Conservation (phyloP, 2,797 vertebrate species). For the Percopsis omiscomaycus region DNA sequence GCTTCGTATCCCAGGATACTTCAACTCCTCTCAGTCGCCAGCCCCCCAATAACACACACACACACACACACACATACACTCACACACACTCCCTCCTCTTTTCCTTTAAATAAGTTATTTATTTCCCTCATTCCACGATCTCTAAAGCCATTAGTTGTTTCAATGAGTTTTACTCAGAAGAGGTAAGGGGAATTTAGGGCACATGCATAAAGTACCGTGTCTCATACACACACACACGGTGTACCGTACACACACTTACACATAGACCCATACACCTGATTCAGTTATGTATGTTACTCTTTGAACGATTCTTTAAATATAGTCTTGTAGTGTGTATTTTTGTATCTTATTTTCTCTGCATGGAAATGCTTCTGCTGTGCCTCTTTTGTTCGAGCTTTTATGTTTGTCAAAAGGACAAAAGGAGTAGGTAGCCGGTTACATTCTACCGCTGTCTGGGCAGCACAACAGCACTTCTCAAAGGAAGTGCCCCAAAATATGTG, state of each 20-base stretch:
- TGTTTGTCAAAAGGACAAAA: not conserved
- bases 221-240: not conserved
- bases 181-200: not conserved
- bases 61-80: constrained; percentile 6
- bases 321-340: not conserved
- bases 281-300: too few relatives aligned
- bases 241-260: not conserved
- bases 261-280: too few relatives aligned
- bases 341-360: not conserved
- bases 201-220: too few relatives aligned
- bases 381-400: not conserved
- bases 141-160: constrained; percentile 49
- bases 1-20: constrained; percentile 54
- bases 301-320: not conserved
- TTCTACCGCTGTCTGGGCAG: not conserved
- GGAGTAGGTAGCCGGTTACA: not conserved
- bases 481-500: not conserved
- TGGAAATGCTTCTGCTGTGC: not conserved
- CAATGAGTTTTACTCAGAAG: constrained; percentile 24
- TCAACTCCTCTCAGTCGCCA: constrained; percentile 56
- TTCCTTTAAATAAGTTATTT: constrained; percentile 53
- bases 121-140: constrained; percentile 21
- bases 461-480: not conserved
- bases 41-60: constrained; percentile 21
- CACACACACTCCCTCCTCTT: constrained; percentile 29